Conservation (phyloP, 2,888 invertebrate genomes). For the Acrobasis repandana region DNA sequence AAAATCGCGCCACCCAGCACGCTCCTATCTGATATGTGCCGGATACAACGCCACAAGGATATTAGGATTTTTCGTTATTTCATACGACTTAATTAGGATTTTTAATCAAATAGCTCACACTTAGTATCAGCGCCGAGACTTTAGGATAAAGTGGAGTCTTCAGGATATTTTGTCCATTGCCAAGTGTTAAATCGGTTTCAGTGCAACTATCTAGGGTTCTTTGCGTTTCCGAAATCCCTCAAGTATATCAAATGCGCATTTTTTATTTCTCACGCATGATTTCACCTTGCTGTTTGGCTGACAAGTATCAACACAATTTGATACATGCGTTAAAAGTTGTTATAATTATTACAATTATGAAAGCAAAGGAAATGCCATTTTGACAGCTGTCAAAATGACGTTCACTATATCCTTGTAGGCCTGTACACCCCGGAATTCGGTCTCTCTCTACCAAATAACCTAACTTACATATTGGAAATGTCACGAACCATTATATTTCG, state of each 20-base stretch:
- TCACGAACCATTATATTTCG: conserved; percentile 76
- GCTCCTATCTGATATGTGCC: conserved; percentile 70
- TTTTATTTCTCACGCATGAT: not conserved
- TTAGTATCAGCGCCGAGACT: too few species aligned
- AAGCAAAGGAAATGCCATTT: not conserved
- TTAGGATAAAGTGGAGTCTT: too few species aligned
- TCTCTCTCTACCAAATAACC: conserved; percentile 42
- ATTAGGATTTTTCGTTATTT: not conserved
- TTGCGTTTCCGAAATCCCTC: too few species aligned
- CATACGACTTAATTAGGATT: too few species aligned
- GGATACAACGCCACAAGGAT: conserved; percentile 27
- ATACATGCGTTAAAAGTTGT: too few species aligned
- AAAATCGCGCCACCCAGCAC: conserved; percentile 54
- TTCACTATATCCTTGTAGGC: conserved; percentile 4
- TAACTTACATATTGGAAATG: conserved; percentile 72
- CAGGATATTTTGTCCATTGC: too few species aligned
- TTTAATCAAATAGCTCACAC: too few species aligned
- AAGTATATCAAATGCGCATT: too few species aligned
- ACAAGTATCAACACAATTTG: too few species aligned
- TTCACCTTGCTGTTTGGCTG: not conserved
- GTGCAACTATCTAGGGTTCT: too few species aligned
- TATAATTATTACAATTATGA: not conserved
- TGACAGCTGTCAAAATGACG: not conserved
- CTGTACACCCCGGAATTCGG: conserved; percentile 42
- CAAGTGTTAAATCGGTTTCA: too few species aligned